Evolutionary conservation across 2,797 vertebrate genomes (phyloP), one percentile per base, ranked within the genome.

Genomic region (Acipenser oxyrinchus): DNA sequence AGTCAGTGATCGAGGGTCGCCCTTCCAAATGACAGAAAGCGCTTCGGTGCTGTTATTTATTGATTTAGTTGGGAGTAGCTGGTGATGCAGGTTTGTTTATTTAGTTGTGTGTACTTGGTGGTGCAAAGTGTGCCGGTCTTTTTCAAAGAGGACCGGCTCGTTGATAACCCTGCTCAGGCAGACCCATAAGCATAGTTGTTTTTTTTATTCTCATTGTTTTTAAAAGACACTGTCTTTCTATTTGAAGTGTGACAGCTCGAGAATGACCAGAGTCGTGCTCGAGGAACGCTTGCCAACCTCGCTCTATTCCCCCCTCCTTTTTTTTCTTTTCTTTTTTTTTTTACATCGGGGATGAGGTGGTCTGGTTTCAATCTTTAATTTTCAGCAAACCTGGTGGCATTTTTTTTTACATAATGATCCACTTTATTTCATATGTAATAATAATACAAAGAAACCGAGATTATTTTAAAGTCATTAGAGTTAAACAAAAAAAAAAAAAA

Each of bases 201-300:
- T 68, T 65, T 62, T 48, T 68, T 78, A 72, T 57, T 69, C 76
- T 77, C 83, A 87, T 86, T 86, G 86, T 84, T 87, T 74, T 85
- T 81, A 87, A 88, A 87, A 84, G 82, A 81, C 79, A 76, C 82
- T 85, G 82, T 89, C 86, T 79, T 86, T 85, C 82, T 79, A 90
- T 92, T 89, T 92, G 88, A 93, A 93, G 91, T 91, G 88, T 90
- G 90, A 93, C 89, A 94, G 86, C 85, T 91, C 80, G 86, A 90
- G 86, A 86, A 82, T 91, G 86, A 87, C 86, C 91, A 91, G 91
- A 92, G 89, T 87, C 80, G 81, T 81, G 79, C 81, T 82, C 66
- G 79, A 83, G 82, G 82, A 81, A 88, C 86, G 83, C 1, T 18
- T 18, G 15, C 69, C 72, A 63, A 76, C 70, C 84, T 77, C 74